Evolutionary conservation across 2,888 invertebrate genomes (phyloP), one percentile per base, ranked within the genome.

Genomic region (Amphipoea lucens): DNA sequence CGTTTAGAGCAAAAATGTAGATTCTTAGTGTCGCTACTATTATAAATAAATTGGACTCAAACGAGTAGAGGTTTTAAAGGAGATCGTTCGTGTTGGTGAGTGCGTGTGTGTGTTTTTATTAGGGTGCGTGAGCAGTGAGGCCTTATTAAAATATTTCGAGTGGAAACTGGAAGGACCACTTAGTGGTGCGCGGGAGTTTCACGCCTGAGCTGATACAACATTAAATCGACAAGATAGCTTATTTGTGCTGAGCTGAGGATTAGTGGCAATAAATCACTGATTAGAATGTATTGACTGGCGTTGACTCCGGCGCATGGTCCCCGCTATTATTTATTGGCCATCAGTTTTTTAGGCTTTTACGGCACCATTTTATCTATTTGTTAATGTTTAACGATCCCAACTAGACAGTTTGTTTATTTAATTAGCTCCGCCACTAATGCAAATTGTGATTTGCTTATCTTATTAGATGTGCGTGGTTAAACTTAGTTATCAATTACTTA

Each of bases 161-260:
- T 96, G 95, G 96, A 97, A 97, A 97, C 97, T 97, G 97, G 97
- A 96, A 96, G 97, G 96, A 96, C 97, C 97, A 97, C 97, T 97
- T 97, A 97, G 96, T 95, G 96, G 94, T 95, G 96, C 96, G 95
- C 96, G 96, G 96, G 97, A 96, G 97, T 97, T 97, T 97, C 97
- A 96, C 97, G 97, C 97, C 96, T 95, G 96, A 92, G 91, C 95
- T 96, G 96, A 96, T 97, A 96, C 95, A 96, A 96, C 97, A 96
- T 96, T 96, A 96, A 96, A 96, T 96, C 96, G 96, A 96, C 97
- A 96, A 96, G 96, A 97, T 97, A 96, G 96, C 96, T 97, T 97
- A 97, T 96, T 97, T 97, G 96, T 96, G 97, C 96, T 96, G 94
- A 95, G 96, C 96, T 93, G 94, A 93, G 96, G 96, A 96, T 97